phyloP scores from a whole-genome alignment of 2,888 invertebrate genomes.

The Melanargia galathea region DNA sequence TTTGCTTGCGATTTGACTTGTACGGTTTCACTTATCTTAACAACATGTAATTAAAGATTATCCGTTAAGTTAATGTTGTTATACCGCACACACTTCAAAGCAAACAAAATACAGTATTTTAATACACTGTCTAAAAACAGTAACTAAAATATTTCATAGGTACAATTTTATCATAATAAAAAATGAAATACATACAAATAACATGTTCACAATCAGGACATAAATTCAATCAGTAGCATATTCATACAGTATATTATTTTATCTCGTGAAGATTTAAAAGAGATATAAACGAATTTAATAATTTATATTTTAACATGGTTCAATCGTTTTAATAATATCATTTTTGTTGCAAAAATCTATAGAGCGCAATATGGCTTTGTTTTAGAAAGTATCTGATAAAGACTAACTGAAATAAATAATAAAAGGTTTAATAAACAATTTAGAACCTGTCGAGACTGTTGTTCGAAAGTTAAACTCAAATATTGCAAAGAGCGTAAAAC shows the following conservation, averaged over 20 bases:
- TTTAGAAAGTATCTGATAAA: background rate
- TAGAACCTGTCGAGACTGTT: background rate
- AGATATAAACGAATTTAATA: too few species aligned
- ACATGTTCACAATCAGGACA: background rate
- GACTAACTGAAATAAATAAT: slow-evolving; percentile 4
- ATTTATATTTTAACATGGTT: background rate
- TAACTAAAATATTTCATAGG: background rate
- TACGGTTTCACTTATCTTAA: background rate
- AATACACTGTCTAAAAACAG: background rate
- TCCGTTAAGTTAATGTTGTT: background rate
- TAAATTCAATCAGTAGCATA: background rate
- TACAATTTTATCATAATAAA: background rate
- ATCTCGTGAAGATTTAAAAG: background rate
- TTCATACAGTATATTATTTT: background rate
- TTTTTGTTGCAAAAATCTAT: background rate
- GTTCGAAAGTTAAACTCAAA: slow-evolving; percentile 1
- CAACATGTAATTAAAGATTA: background rate
- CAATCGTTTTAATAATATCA: background rate
- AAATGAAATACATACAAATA: background rate
- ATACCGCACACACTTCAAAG: background rate
- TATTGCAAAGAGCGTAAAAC: slow-evolving; percentile 7
- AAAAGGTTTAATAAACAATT: slow-evolving; percentile 6
- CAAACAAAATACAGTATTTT: background rate
- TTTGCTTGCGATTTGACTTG: background rate
- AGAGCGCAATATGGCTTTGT: background rate